A percentile compares a stretch with the other conserved stretches of the same genome.
Conservation (phyloP, 2,113 vertebrate species). For the Clupea harengus region DNA sequence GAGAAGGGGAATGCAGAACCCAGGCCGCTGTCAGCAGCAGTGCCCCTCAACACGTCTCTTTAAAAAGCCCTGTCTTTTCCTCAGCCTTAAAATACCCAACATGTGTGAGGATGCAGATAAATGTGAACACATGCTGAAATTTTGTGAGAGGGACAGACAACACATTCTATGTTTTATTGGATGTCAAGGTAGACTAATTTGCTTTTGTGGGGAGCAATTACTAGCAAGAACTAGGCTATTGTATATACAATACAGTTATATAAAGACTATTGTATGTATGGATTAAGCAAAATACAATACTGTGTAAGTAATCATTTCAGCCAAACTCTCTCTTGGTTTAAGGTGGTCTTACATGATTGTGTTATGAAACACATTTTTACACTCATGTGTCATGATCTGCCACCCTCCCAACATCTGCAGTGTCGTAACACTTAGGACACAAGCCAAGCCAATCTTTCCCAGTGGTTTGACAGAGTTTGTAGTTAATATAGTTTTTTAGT, state of each 20-base stretch:
- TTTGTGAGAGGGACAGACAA: background rate
- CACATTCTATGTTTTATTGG: background rate
- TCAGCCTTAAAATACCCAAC: background rate
- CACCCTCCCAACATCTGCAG: background rate
- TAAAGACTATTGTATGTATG: background rate
- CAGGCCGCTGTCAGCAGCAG: background rate
- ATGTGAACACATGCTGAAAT: background rate
- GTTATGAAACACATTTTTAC: background rate
- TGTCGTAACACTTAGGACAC: background rate
- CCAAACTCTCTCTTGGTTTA: background rate
- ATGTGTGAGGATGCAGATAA: background rate
- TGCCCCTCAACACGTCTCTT: background rate
- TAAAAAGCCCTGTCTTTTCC: background rate
- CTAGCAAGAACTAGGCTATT: background rate
- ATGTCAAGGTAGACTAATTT: background rate
- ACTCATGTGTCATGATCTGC: background rate
- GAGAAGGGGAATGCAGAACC: background rate
- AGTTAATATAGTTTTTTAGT: background rate
- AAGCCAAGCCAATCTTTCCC: background rate
- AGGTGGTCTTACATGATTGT: background rate
- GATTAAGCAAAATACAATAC: background rate
- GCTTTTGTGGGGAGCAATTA: background rate
- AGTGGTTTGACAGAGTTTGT: background rate
- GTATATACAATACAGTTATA: background rate
- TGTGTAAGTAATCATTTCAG: background rate